These are phyloP conservation scores for Dermatemys mawii DNA, from an alignment of 2,113 vertebrate species.

Conservation along the genomic window DNA sequence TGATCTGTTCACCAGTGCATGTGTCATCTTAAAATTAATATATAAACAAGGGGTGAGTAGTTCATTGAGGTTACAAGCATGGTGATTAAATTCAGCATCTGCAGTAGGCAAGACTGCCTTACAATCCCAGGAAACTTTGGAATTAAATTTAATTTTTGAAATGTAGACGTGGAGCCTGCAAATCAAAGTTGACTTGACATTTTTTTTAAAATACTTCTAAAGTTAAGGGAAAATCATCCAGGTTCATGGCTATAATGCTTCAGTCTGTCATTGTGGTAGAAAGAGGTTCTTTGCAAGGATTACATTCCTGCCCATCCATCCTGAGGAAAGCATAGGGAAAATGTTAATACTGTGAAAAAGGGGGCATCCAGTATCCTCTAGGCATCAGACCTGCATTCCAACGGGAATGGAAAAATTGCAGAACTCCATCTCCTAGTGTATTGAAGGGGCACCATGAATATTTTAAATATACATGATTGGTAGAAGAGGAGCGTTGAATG, in stretches of 20 bases:
- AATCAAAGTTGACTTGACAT: neutral
- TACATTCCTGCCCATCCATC: neutral
- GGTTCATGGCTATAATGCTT: neutral
- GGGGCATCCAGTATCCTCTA: neutral
- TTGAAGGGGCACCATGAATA: neutral
- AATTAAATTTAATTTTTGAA: constrained; percentile 52
- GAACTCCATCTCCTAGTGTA: neutral
- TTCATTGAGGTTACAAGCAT: constrained; percentile 42
- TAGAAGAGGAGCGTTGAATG: neutral
- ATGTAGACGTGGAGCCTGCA: constrained; percentile 31
- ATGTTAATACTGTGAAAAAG: neutral
- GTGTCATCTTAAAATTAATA: constrained; percentile 46
- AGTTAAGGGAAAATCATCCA: neutral
- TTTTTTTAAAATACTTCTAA: neutral
- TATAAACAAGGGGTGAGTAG: constrained; percentile 37
- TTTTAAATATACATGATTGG: neutral
- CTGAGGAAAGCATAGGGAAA: neutral
- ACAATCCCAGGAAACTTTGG: neutral
- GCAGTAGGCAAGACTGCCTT: constrained; percentile 36
- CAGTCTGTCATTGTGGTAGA: neutral
- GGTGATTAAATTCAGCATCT: constrained; percentile 13
- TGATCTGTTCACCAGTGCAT: neutral
- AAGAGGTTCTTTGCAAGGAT: neutral
- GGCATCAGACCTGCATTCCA: accelerated
- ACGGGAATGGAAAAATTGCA: neutral